A percentile compares a stretch with the other conserved stretches of the same genome.
These are phyloP conservation scores for Melipona beecheii DNA, from an alignment of 2,888 invertebrate genomes.

Conservation along the genomic window DNA sequence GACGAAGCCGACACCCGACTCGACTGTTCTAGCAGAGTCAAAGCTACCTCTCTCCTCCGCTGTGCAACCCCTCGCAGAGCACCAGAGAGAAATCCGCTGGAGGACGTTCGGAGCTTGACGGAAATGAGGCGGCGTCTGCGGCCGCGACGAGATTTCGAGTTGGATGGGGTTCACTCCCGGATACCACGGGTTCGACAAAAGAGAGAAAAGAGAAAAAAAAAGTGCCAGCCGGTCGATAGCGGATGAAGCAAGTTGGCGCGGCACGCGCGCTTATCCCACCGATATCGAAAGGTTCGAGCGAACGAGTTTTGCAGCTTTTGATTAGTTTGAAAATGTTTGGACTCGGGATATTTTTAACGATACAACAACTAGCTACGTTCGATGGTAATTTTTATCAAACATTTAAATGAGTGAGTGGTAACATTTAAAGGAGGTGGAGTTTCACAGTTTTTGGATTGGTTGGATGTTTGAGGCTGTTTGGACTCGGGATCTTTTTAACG, in stretches of 20 bases:
- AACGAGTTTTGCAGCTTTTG: not conserved
- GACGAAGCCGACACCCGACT: conserved; percentile 3
- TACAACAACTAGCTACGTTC: too few species aligned
- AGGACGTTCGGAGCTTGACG: conserved; percentile 45
- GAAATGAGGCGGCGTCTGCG: conserved; percentile 64
- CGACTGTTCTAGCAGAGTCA: not conserved
- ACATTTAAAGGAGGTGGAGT: too few species aligned
- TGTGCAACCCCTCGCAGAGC: conserved; percentile 13
- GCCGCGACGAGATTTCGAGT: conserved; percentile 56
- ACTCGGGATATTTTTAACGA: not conserved
- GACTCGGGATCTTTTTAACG: not conserved
- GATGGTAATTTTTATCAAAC: too few species aligned
- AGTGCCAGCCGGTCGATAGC: conserved; percentile 50
- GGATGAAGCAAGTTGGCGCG: conserved; percentile 59
- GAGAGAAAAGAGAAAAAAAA: not conserved
- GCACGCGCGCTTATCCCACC: not conserved
- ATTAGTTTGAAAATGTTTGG: not conserved
- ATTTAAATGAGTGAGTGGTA: too few species aligned
- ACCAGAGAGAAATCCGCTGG: conserved; percentile 45
- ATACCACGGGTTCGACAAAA: not conserved
- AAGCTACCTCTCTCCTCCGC: not conserved
- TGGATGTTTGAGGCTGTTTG: too few species aligned
- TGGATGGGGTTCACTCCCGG: not conserved
- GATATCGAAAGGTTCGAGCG: not conserved
- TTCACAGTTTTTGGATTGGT: too few species aligned